Evolutionary conservation across 92 coral and sea anemone genomes (phyloP), one percentile per base, ranked within the genome.

Genomic region (Pocillopora grandis): DNA sequence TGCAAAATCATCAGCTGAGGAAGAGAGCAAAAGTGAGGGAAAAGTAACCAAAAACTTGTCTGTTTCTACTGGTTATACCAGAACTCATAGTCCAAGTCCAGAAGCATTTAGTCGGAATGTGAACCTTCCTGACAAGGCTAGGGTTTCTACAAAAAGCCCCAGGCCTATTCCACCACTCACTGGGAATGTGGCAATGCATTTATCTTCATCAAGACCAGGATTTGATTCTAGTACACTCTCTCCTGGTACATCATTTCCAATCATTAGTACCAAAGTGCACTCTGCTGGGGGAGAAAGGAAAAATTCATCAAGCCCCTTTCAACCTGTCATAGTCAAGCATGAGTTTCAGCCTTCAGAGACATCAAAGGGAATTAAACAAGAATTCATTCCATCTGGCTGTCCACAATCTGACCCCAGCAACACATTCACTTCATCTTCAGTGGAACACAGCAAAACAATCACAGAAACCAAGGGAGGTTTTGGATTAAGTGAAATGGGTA

Each of bases 241-340:
- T 17, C 15, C 85, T 23, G 62, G 62, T 59, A 59, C 21, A 19
- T 72, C 86, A 48, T 13, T 73, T 52, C 63, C 86, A 52, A 62
- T 62, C 52, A 59, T 62, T 27, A 63, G 79, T 17, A 14, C 86
- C 27, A 83, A 75, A 16, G 56, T 75, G 6, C 77, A 59, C 36
- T 36, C 85, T n/a, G 35, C 61, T 62, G 27, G 13, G 33, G 35
- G 12, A 9, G 86, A 73, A 31, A 74, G 86, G 74, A 81, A 60
- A 42, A 71, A 10, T 20, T 60, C 77, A 10, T 71, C 86, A 23
- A 74, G 58, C 66, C 86, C 80, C 55, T 83, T 83, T 62, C 86
- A 83, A 2, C 86, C 86, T 49, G 80, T 83, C 35, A 83, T 83
- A 62, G 86, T 83, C 18, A 75, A 75, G 65, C 86, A 83, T 31